A percentile compares a stretch with the other conserved stretches of the same genome.
Evolutionary conservation across 2,888 invertebrate genomes (phyloP).

Genomic region (Minunthozetes semirufus): DNA sequence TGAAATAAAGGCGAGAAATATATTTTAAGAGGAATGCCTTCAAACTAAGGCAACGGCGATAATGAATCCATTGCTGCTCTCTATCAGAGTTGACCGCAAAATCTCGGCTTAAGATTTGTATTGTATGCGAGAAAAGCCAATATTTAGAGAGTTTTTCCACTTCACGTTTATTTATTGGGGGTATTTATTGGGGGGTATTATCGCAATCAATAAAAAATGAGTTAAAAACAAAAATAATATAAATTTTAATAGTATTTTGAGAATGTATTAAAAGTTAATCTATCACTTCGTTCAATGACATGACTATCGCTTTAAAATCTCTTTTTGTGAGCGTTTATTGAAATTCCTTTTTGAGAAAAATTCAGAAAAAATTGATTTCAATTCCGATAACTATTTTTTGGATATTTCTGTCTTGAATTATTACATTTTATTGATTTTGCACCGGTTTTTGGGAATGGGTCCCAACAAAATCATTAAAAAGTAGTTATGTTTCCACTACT

Average conservation of each 20-base stretch:
- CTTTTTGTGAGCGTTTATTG: not conserved
- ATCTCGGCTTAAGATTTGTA: not conserved
- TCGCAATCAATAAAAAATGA: not conserved
- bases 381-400: not conserved
- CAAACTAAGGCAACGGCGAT: not conserved
- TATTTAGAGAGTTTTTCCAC: not conserved
- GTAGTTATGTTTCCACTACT: not conserved
- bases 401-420: not conserved
- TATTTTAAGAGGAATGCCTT: too few relatives aligned
- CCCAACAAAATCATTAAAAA: not conserved
- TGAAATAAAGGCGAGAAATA: not conserved
- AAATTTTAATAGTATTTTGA: not conserved
- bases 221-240: not conserved
- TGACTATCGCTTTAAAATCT: not conserved
- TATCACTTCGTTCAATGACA: not conserved
- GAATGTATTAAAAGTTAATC: slow-evolving; percentile 2
- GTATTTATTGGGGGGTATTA: too few relatives aligned
- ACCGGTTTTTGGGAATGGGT: not conserved
- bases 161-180: not conserved
- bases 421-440: slow-evolving; percentile 6
- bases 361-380: not conserved
- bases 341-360: not conserved
- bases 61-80: not conserved
- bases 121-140: not conserved
- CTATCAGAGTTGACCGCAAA: not conserved